Percentiles rank a stretch among this genome's conserved stretches.
These are phyloP conservation scores for Pavo muticus DNA, from an alignment of 2,113 vertebrate species.

Conservation along the genomic window DNA sequence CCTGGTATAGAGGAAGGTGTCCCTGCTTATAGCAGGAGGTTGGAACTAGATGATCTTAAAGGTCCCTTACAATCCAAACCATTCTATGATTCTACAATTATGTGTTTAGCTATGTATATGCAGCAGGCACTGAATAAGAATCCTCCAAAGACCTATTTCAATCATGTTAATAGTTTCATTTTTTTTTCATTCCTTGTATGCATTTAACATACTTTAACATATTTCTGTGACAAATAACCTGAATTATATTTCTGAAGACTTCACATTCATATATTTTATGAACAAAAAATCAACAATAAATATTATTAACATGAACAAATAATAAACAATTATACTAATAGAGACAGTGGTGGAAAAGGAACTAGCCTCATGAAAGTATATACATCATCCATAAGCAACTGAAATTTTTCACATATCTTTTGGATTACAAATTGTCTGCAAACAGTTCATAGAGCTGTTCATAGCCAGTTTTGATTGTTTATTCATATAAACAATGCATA, in stretches of 20 bases:
- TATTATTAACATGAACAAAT: not conserved
- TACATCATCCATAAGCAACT: not conserved
- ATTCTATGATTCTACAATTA: no score
- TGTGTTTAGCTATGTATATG: not conserved
- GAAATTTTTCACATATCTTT: not conserved
- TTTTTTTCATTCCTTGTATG: not conserved
- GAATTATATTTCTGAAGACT: not conserved
- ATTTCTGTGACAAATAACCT: not conserved
- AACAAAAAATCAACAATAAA: not conserved
- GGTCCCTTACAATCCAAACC: no score
- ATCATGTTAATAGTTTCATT: not conserved
- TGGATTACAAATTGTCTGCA: not conserved
- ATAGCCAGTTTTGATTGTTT: not conserved
- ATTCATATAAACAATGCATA: accelerated
- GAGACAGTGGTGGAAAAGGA: not conserved
- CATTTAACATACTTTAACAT: not conserved
- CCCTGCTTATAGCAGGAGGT: no score
- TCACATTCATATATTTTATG: not conserved
- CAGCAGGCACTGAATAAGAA: not conserved
- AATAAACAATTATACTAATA: not conserved
- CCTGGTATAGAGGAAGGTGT: no score
- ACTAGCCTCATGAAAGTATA: not conserved
- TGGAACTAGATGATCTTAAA: no score
- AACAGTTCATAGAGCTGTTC: not conserved
- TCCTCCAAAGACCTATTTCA: not conserved